These are phyloP conservation scores for Ophiodon elongatus DNA, from an alignment of 2,113 vertebrate genomes.

Conservation along the genomic window DNA sequence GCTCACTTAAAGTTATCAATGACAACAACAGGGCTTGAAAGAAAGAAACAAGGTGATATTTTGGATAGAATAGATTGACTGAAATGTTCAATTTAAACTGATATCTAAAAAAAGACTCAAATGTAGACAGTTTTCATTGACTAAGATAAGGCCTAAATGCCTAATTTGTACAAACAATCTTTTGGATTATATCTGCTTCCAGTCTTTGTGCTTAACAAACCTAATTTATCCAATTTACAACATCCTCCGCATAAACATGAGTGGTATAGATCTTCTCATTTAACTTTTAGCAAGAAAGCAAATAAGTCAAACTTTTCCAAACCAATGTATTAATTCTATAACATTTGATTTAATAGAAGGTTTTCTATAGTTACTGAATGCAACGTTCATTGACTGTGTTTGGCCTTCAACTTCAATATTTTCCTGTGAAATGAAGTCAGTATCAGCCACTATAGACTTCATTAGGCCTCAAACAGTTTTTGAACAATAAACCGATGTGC, in stretches of 20 bases:
- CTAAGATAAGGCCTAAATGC: too few species aligned
- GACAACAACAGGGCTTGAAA: too few species aligned
- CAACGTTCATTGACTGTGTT: background rate
- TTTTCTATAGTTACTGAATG: slow-evolving; percentile 3
- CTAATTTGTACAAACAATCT: too few species aligned
- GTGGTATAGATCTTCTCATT: background rate
- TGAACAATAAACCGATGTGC: slow-evolving; percentile 9
- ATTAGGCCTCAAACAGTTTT: slow-evolving; percentile 19
- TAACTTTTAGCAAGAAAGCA: background rate
- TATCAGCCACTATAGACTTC: slow-evolving; percentile 29
- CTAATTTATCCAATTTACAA: background rate
- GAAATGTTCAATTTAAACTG: too few species aligned
- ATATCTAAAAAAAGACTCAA: too few species aligned
- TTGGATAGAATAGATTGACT: too few species aligned
- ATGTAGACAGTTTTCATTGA: too few species aligned
- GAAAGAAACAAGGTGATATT: too few species aligned
- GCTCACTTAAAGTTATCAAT: too few species aligned
- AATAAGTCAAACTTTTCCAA: background rate
- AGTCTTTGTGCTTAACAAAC: background rate
- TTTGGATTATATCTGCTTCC: background rate
- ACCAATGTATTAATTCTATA: background rate
- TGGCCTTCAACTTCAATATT: background rate
- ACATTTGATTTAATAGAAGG: background rate
- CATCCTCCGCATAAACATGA: background rate
- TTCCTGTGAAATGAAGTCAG: background rate